A percentile compares a stretch with the other conserved stretches of the same genome.
Conservation (phyloP, 2,888 invertebrate species). For the Axea sp. region DNA sequence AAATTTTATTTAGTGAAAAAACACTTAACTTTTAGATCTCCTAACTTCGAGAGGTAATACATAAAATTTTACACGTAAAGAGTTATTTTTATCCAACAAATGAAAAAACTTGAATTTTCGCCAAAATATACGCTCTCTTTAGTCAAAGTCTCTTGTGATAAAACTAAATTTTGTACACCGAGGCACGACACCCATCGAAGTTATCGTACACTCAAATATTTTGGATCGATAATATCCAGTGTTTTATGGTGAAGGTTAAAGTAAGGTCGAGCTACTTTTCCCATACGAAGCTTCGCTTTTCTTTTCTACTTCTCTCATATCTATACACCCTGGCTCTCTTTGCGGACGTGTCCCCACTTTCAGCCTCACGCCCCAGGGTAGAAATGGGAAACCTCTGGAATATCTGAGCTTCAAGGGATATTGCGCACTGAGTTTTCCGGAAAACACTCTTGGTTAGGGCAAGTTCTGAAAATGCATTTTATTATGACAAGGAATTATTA, state of each 20-base stretch:
- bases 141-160: slow-evolving; percentile 35
- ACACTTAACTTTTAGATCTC: no score
- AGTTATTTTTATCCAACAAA: slow-evolving; percentile 42
- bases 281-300: slow-evolving; percentile 66
- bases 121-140: slow-evolving; percentile 19
- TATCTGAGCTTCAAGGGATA: slow-evolving; percentile 68
- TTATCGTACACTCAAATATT: slow-evolving; percentile 67
- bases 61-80: slow-evolving; percentile 27
- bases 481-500: slow-evolving; percentile 68
- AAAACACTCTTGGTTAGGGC: slow-evolving; percentile 55
- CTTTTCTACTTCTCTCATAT: slow-evolving; percentile 67
- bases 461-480: slow-evolving; percentile 55
- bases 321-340: slow-evolving; percentile 63
- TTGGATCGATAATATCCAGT: slow-evolving; percentile 72
- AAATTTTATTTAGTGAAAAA: no score
- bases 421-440: slow-evolving; percentile 53
- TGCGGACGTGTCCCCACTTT: slow-evolving; percentile 56
- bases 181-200: slow-evolving; percentile 39
- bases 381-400: slow-evolving; percentile 72
- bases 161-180: slow-evolving; percentile 48
- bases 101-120: slow-evolving; percentile 27
- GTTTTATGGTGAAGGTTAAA: slow-evolving; percentile 72
- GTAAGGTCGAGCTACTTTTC: slow-evolving; percentile 71
- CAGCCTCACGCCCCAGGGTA: slow-evolving; percentile 60
- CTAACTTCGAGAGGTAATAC: no score